Conservation (phyloP, 1,140 invertebrate genomes). For the Coboldia fuscipes region DNA sequence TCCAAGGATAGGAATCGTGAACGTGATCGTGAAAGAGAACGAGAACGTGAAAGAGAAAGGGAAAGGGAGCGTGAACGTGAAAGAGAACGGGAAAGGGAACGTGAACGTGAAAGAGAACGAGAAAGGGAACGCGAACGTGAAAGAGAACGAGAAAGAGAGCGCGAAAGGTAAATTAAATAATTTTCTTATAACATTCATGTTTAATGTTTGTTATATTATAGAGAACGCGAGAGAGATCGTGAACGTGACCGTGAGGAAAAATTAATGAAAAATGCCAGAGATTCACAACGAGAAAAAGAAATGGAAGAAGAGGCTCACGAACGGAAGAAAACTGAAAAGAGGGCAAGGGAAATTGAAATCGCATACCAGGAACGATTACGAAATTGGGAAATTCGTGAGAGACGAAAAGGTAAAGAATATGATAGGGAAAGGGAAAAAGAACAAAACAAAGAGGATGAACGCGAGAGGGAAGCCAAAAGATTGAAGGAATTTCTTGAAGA, state of each 20-base stretch:
- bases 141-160: conserved; percentile 15
- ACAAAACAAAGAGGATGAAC: conserved; percentile 58
- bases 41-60: too few relatives aligned
- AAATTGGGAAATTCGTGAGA: conserved; percentile 84
- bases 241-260: conserved; percentile 25
- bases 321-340: conserved; percentile 71
- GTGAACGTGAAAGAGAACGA: conserved; percentile 13
- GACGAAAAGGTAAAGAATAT: conserved; percentile 81
- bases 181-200: too few relatives aligned
- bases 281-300: conserved; percentile 53
- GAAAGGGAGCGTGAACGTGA: conserved; percentile 12
- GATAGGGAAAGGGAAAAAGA: conserved; percentile 77
- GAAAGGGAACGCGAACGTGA: conserved; percentile 24
- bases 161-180: conserved; percentile 22
- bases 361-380: conserved; percentile 72
- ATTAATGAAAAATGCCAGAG: conserved; percentile 28
- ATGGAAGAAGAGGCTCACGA: conserved; percentile 82
- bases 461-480: conserved; percentile 73
- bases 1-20: conserved; percentile 24
- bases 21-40: too few relatives aligned
- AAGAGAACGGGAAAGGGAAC: conserved; percentile 13
- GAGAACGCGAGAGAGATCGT: conserved; percentile 32
- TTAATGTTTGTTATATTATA: too few relatives aligned
- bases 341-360: conserved; percentile 79
- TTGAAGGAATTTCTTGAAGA: conserved; percentile 95